Evolutionary conservation across 2,113 vertebrate species (phyloP), one percentile per base, ranked within the genome.

Genomic region (Saguinus imperator): DNA sequence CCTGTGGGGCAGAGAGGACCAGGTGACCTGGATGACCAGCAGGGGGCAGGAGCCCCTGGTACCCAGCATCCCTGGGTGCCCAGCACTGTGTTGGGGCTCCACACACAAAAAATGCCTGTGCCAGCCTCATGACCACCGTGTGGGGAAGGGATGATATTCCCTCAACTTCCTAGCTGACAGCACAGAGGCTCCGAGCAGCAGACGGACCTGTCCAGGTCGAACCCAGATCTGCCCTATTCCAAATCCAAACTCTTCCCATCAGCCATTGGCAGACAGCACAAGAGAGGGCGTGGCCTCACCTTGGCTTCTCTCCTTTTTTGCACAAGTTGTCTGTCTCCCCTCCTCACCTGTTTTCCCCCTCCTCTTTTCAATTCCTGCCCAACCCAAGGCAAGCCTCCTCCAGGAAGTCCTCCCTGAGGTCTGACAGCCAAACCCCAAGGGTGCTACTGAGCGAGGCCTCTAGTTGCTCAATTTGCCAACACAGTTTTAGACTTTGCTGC

Each of bases 171-270:
- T 40, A 61, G 37, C 21, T 50, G 14, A 35, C 50, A 91, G 2
- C 64, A 32, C 11, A 11, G 20, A 27, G 27, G 29, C 3, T n/a
- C 64, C 0, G 0, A 50, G 29, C 14, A 29, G 13, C 40, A 16
- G 35, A 50, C 4, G 43, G 45, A 75, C 76, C 66, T 66, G 37
- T 23, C 35, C 64, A 45, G 55, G 11, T 43, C 29, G 11, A 73
- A 61, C 7, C 6, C 35, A 66, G 35, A 68, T 20, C 45, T 81
- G 61, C 25, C 43, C 11, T 0, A 29, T 50, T 66, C 88, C 58
- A 75, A 66, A 79, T 3, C 16, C 45, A 80, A 29, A 10, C 45
- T 80, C 43, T 52, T 18, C 89, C 27, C 2, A 9, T 8, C 10
- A 32, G 17, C n/a, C 21, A 57, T 0, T 8, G 50, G 52, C 52